Conservation (phyloP, 2,797 vertebrate species). For the Sebastes steindachneri region DNA sequence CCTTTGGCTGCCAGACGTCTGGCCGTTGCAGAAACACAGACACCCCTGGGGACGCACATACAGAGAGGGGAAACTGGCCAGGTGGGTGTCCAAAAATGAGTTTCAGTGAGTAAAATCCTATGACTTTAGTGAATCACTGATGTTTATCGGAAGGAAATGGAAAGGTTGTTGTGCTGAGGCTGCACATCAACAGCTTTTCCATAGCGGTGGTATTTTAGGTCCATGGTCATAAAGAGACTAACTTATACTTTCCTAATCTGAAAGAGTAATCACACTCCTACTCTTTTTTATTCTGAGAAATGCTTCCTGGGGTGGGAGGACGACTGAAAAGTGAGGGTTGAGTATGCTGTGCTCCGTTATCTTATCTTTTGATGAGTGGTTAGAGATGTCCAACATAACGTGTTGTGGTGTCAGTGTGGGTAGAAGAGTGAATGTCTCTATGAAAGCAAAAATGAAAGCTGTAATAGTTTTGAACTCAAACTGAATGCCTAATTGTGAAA, state of each 20-base stretch:
- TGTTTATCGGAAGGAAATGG: neutral
- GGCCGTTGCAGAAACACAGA: conserved; percentile 97
- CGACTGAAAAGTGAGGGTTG: too few relatives aligned
- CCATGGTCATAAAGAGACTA: neutral
- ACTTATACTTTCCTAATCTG: neutral
- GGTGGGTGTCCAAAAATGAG: conserved; percentile 76
- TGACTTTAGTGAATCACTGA: neutral
- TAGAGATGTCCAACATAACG: neutral
- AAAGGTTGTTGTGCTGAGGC: neutral
- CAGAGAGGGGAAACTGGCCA: conserved; percentile 96
- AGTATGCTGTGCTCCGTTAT: neutral
- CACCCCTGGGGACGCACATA: conserved; percentile 99
- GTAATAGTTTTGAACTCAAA: neutral
- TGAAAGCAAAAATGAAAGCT: neutral
- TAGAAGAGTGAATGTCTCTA: neutral
- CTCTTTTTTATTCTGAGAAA: neutral
- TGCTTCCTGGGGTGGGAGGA: neutral
- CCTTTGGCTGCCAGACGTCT: conserved; percentile 96
- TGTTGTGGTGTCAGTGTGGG: neutral
- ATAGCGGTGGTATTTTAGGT: neutral
- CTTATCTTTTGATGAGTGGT: neutral
- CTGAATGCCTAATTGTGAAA: neutral
- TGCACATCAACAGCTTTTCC: neutral
- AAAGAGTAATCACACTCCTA: neutral
- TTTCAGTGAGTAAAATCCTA: neutral